Conservation (phyloP, 2,888 invertebrate species). For the Plebejus anna region DNA sequence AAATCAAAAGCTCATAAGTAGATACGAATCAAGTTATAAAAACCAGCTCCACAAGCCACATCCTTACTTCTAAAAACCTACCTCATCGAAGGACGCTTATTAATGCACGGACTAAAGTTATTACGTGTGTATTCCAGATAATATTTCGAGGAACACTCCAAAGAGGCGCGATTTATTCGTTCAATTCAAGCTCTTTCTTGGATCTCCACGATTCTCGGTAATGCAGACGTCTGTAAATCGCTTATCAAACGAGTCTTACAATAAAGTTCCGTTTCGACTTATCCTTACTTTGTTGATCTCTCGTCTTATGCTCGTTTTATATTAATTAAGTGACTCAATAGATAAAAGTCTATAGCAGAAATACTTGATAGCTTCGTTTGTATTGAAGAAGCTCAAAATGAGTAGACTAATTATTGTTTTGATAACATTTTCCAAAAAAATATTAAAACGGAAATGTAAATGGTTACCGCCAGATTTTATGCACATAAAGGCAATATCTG, state of each 20-base stretch:
- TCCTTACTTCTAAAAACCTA: not conserved
- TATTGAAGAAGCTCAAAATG: not conserved
- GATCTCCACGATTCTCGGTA: not conserved
- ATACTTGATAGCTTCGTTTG: not conserved
- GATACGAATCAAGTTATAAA: not conserved
- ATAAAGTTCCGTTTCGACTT: not conserved
- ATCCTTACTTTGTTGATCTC: not conserved
- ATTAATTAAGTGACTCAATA: not conserved
- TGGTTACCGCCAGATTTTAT: not conserved
- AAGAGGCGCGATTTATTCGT: not conserved
- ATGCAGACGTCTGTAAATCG: not conserved
- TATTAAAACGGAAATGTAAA: not conserved
- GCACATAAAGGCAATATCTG: not conserved
- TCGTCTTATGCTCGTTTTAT: not conserved
- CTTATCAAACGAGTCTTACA: not conserved
- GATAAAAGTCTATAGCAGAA: not conserved
- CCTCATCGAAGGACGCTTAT: not conserved
- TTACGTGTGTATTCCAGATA: not conserved
- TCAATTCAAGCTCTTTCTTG: not conserved
- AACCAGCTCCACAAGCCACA: not conserved
- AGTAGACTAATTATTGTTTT: not conserved
- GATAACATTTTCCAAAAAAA: not conserved
- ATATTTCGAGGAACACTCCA: not conserved
- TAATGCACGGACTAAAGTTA: not conserved
- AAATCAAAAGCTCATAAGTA: not conserved